phyloP scores from a whole-genome alignment of 35 echinoderm and acorn worm genomes.

The Nesometra sesokonis region DNA sequence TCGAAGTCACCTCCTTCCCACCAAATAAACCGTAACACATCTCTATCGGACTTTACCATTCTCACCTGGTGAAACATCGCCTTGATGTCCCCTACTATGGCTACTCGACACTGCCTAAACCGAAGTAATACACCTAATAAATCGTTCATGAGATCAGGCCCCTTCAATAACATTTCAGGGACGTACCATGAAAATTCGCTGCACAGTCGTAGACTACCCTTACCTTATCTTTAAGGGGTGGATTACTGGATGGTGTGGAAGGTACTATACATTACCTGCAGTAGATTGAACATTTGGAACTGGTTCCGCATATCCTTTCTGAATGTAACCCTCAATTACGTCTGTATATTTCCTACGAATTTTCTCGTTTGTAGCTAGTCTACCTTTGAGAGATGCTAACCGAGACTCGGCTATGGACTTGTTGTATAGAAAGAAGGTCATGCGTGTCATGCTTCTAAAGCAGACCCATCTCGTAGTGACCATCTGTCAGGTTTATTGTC shows the following conservation, averaged over 20 bases:
- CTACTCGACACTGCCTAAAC: constrained; percentile 24
- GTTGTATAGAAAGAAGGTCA: background rate
- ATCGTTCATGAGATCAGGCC: constrained; percentile 41
- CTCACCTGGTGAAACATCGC: constrained; percentile 55
- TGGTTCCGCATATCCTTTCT: constrained; percentile 35
- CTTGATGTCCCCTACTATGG: constrained; percentile 37
- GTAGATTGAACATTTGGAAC: background rate
- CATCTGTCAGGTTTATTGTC: constrained; percentile 5
- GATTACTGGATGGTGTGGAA: constrained; percentile 36
- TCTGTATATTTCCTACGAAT: constrained; percentile 26
- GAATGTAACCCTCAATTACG: constrained; percentile 24
- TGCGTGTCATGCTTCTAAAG: constrained; percentile 26
- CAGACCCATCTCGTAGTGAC: constrained; percentile 34
- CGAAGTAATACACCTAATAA: constrained; percentile 37
- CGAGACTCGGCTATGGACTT: constrained; percentile 29
- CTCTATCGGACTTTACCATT: constrained; percentile 10
- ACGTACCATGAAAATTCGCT: constrained; percentile 30
- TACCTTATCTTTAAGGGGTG: constrained; percentile 44
- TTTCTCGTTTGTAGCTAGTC: background rate
- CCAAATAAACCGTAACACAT: constrained; percentile 21
- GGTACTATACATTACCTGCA: constrained; percentile 22
- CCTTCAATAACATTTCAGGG: constrained; percentile 32
- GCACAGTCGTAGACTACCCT: constrained; percentile 59
- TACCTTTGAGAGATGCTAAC: background rate
- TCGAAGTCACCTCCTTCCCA: constrained; percentile 14